Evolutionary conservation across 2,888 invertebrate species (phyloP).

Genomic region (Bembecia ichneumoniformis): DNA sequence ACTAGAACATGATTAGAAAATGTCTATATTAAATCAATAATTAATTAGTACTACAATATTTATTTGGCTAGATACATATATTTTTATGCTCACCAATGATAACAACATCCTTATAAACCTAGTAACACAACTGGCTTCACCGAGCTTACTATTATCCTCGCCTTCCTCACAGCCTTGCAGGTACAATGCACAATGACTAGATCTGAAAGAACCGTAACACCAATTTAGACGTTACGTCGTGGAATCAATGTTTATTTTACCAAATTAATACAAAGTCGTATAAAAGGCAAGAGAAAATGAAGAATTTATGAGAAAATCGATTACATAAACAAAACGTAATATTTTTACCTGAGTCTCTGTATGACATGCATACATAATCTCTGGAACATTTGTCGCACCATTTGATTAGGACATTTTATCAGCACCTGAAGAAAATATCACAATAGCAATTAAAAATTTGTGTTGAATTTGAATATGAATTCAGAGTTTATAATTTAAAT

Average conservation of each 20-base stretch:
- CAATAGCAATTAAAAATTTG: background rate
- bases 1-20: too few species aligned
- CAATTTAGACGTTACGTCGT: background rate
- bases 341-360: constrained; percentile 81
- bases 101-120: constrained; percentile 92
- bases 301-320: too few species aligned
- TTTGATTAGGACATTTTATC: constrained; percentile 96
- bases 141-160: constrained; percentile 75
- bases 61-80: too few species aligned
- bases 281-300: too few species aligned
- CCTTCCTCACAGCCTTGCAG: constrained; percentile 69
- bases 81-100: constrained; percentile 78
- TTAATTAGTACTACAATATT: too few species aligned
- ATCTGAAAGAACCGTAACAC: constrained; percentile 40
- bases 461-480: too few species aligned
- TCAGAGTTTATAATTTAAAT: too few species aligned
- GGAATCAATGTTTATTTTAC: background rate
- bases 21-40: too few species aligned
- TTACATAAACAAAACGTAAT: too few species aligned
- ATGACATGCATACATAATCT: constrained; percentile 95
- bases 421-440: constrained; percentile 75
- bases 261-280: constrained; percentile 4
- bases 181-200: constrained; percentile 77
- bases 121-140: constrained; percentile 90
- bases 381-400: constrained; percentile 97